phyloP scores from a whole-genome alignment of 2,797 vertebrate species.

The Menidia menidia region DNA sequence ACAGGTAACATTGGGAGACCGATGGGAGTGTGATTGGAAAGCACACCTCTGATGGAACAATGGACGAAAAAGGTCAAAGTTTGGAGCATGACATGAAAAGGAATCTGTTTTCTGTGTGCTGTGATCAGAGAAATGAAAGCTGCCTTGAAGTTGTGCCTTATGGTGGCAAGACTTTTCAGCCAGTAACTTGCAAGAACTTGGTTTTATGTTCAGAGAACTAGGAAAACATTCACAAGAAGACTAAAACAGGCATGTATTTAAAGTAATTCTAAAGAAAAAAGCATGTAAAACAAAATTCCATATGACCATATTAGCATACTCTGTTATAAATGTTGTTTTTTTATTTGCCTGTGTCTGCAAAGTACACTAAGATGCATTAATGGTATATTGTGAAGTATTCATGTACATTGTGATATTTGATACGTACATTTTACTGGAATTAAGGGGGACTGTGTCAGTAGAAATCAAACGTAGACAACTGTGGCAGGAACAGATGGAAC shows the following conservation, averaged over 20 bases:
- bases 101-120: conserved; percentile 9
- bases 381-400: too few species aligned
- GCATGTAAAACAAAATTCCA: too few species aligned
- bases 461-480: background rate
- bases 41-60: conserved; percentile 50
- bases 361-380: too few species aligned
- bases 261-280: too few species aligned
- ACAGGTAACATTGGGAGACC: conserved; percentile 41
- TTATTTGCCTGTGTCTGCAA: too few species aligned
- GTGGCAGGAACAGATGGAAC: conserved; percentile 21
- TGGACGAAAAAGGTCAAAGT: conserved; percentile 54
- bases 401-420: too few species aligned
- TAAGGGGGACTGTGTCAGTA: too few species aligned
- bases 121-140: conserved; percentile 52
- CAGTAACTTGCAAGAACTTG: conserved; percentile 1
- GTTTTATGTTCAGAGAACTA: conserved; percentile 7
- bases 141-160: conserved; percentile 44
- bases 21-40: conserved; percentile 43
- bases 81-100: conserved; percentile 38
- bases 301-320: too few species aligned
- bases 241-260: too few species aligned
- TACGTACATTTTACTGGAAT: too few species aligned
- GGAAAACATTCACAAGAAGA: background rate
- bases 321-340: too few species aligned
- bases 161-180: conserved; percentile 22